Evolutionary conservation across 2,797 vertebrate genomes (phyloP).

Genomic region (Falco cherrug): DNA sequence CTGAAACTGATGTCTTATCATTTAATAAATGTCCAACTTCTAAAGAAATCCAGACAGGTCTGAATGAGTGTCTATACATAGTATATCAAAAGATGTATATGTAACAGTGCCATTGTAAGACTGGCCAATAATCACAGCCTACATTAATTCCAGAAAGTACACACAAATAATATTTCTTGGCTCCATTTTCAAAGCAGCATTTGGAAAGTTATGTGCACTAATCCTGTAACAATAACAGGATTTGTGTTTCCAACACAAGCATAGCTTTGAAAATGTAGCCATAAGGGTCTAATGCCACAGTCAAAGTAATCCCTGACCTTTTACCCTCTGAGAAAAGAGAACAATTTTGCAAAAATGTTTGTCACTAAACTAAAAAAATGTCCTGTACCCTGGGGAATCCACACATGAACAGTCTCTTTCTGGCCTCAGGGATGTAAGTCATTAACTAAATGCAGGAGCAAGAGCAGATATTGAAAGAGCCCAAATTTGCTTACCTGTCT

Average conservation of each 20-base stretch:
- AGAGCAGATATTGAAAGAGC: not conserved
- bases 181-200: constrained; percentile 65
- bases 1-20: not conserved
- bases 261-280: constrained; percentile 66
- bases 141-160: constrained; percentile 60
- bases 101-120: not conserved
- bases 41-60: constrained; percentile 30
- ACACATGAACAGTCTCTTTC: constrained; percentile 6
- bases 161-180: constrained; percentile 70
- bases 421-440: not conserved
- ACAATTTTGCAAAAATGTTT: not conserved
- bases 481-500: not conserved
- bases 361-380: constrained; percentile 5
- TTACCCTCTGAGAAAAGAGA: constrained; percentile 37
- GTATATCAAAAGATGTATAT: not conserved
- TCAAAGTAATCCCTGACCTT: constrained; percentile 50
- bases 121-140: constrained; percentile 55
- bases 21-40: not conserved
- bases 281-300: constrained; percentile 28
- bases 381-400: not conserved
- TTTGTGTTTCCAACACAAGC: constrained; percentile 60
- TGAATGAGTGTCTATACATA: constrained; percentile 27
- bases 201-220: constrained; percentile 67
- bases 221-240: constrained; percentile 71
- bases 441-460: constrained; percentile 41